These are phyloP conservation scores for Eristalis intricaria DNA, from an alignment of 2,888 invertebrate species.

Conservation along the genomic window DNA sequence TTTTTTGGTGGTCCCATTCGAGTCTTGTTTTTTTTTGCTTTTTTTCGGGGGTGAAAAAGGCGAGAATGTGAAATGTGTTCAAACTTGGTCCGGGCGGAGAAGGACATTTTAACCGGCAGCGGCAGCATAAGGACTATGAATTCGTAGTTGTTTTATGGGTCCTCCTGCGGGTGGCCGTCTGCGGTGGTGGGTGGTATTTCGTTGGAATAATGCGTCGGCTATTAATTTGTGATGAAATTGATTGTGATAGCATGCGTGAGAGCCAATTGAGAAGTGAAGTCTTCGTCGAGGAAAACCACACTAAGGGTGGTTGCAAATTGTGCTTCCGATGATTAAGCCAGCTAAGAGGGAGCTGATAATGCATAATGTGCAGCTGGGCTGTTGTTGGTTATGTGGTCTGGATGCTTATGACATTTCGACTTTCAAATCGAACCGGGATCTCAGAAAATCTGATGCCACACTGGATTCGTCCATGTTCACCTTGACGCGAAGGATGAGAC, in stretches of 20 bases:
- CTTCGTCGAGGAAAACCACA: not conserved
- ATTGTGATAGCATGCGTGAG: not conserved
- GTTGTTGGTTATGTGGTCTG: too few species aligned
- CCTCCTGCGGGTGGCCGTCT: slow-evolving; percentile 1
- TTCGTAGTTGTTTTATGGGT: slow-evolving; percentile 16
- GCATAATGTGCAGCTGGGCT: too few species aligned
- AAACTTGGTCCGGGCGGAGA: slow-evolving; percentile 40
- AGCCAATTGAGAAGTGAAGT: not conserved
- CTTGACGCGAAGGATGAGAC: too few species aligned
- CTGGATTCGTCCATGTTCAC: too few species aligned
- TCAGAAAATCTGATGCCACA: too few species aligned
- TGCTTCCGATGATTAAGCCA: too few species aligned
- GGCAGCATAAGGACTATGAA: slow-evolving; percentile 42
- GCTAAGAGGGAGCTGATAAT: too few species aligned
- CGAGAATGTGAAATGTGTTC: slow-evolving; percentile 62
- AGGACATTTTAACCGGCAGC: slow-evolving; percentile 46
- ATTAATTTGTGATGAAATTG: not conserved
- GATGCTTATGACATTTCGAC: too few species aligned
- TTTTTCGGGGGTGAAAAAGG: slow-evolving; percentile 26
- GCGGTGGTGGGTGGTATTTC: not conserved
- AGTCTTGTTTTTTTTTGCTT: slow-evolving; percentile 22
- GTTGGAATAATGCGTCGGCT: not conserved
- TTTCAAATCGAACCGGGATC: too few species aligned
- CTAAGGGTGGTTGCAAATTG: not conserved
- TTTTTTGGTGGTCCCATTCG: slow-evolving; percentile 32